Evolutionary conservation across 2,888 invertebrate species (phyloP), one percentile per base, ranked within the genome.

Genomic region (Sinotaia quadrata): DNA sequence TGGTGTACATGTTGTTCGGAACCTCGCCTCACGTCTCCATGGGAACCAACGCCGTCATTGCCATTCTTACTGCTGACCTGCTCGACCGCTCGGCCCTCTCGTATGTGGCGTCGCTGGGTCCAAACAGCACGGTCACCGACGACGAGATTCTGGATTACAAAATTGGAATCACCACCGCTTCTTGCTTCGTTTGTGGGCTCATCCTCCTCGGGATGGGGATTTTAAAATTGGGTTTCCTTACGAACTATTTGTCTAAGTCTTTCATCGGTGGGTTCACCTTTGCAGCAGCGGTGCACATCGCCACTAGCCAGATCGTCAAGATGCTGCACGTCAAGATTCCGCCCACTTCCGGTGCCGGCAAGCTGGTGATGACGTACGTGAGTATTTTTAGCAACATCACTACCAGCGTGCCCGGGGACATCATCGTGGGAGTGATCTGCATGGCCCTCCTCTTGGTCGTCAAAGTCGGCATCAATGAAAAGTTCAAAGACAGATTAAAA

Each of bases 1-100:
- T 83, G 24, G 52, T 81, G 4, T 84, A 84, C 66, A 60, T 82
- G 21, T 47, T 85, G 29, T 83, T 84, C 66, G 83, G 83, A 58
- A 81, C 83, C 37, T 79, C 79, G 37, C 79, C 76, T 3, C 78
- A 81, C 60, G 68, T 80, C 7, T 81, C 84, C 21, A 78, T 85
- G 49, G 85, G 85, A 44, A 82, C 83, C n/a, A 84, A 84, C 71
- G 82, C 84, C 5, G 47, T 71, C 31, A 34, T 63, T n/a, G 54
- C 71, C 10, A 52, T 71, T 24, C 44, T 67, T 51, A 71, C 71
- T 12, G 71, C 71, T 29, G 47, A 33, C 52, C 54, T 65, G 54
- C 56, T 65, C 12, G 36, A 41, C 15, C 56, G 56, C 2, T 54
- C 54, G 33, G 41, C 54, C 4, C 27, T 29, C 18, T 24, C 29